Evolutionary conservation across 2,113 vertebrate species (phyloP).

Genomic region (Aphelocoma coerulescens): DNA sequence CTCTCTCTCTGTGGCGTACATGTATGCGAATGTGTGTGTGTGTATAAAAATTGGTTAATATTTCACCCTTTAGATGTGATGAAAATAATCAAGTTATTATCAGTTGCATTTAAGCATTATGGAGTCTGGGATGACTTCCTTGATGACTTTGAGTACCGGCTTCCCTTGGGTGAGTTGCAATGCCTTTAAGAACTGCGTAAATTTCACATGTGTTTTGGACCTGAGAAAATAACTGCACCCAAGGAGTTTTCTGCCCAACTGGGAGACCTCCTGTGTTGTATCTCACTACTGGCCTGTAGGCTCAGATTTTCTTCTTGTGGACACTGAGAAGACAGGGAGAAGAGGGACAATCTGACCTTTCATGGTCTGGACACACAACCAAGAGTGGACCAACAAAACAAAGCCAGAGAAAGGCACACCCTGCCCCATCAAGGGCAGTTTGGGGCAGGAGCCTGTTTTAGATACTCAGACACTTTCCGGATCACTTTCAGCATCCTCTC

Average conservation of each 20-base stretch:
- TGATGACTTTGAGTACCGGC: neutral
- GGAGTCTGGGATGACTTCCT: neutral
- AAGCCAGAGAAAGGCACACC: neutral
- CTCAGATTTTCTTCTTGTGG: neutral
- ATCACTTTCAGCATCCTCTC: neutral
- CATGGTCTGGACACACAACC: neutral
- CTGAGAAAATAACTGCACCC: neutral
- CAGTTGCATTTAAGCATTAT: neutral
- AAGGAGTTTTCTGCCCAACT: neutral
- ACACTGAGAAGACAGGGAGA: neutral
- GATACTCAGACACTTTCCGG: neutral
- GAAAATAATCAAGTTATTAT: neutral
- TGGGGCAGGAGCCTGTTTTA: neutral
- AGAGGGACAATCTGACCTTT: neutral
- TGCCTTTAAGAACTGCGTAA: neutral
- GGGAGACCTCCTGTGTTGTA: neutral
- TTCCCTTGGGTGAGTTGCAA: neutral
- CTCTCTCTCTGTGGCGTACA: neutral
- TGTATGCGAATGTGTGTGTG: fast-evolving
- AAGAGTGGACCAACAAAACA: neutral
- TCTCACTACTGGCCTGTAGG: neutral
- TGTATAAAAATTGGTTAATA: neutral
- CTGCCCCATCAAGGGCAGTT: fast-evolving
- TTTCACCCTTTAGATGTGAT: neutral
- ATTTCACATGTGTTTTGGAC: neutral